Evolutionary conservation across 2,888 invertebrate species (phyloP).

Genomic region (Toxonevra muliebris): DNA sequence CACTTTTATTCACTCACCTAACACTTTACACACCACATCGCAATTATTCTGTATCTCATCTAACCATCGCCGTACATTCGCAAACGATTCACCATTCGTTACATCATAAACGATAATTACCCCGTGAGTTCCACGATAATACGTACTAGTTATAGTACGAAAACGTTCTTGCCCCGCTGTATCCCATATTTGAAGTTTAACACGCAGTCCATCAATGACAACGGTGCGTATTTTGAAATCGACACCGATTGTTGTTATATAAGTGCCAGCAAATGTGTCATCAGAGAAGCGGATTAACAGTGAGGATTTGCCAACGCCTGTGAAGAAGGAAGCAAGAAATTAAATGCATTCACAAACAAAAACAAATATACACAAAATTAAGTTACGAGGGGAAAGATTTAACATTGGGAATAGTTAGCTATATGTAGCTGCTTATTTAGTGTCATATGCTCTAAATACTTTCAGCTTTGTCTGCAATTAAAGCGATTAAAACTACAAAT

Average conservation of each 20-base stretch:
- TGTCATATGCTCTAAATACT: too few species aligned
- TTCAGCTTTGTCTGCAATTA: too few species aligned
- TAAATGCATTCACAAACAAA: too few species aligned
- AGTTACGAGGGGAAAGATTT: too few species aligned
- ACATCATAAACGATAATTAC: slow-evolving; percentile 99
- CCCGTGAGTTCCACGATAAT: slow-evolving; percentile 98
- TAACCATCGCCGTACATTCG: slow-evolving; percentile 98
- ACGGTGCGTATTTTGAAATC: slow-evolving; percentile 99
- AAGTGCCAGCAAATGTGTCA: slow-evolving; percentile 97
- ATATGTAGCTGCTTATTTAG: too few species aligned
- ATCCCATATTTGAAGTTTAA: slow-evolving; percentile 98
- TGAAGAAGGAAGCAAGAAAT: slow-evolving; percentile 43
- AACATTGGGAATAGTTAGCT: too few species aligned
- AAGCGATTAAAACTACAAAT: too few species aligned
- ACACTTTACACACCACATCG: slow-evolving; percentile 97
- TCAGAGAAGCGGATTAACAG: slow-evolving; percentile 96
- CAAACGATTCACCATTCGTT: slow-evolving; percentile 97
- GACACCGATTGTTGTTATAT: slow-evolving; percentile 99
- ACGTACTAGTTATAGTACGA: slow-evolving; percentile 98
- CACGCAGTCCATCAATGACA: slow-evolving; percentile 87
- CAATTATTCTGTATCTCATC: slow-evolving; percentile 99
- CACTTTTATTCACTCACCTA: slow-evolving; percentile 72
- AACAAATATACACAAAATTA: too few species aligned
- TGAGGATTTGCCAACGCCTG: slow-evolving; percentile 99
- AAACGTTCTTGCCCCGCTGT: slow-evolving; percentile 97